phyloP scores from a whole-genome alignment of 2,888 invertebrate genomes.

The Electrophaes corylata region DNA sequence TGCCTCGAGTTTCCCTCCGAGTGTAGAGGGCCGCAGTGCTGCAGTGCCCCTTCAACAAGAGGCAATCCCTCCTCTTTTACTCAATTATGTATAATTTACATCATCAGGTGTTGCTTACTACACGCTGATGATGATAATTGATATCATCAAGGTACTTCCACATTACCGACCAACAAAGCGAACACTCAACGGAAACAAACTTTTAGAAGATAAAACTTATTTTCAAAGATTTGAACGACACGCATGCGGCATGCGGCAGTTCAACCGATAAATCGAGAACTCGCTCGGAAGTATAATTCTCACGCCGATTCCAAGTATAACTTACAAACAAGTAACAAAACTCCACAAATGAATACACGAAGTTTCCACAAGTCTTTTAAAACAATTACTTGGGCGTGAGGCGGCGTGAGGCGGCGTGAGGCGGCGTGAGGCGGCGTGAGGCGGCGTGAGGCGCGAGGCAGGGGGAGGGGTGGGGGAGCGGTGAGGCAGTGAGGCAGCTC shows the following conservation, averaged over 20 bases:
- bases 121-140: no score
- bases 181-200: not conserved
- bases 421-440: not conserved
- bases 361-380: slow-evolving; percentile 19
- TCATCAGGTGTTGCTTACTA: no score
- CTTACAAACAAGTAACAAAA: slow-evolving; percentile 20
- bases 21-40: no score
- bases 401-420: not conserved
- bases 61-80: no score
- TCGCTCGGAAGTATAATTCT: slow-evolving; percentile 12
- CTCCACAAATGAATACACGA: slow-evolving; percentile 22
- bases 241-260: slow-evolving; percentile 2
- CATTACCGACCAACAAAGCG: no score
- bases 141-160: no score
- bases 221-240: slow-evolving; percentile 13
- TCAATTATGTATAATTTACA: no score
- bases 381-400: slow-evolving; percentile 22
- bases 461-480: not conserved
- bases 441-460: not conserved
- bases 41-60: no score
- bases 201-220: slow-evolving; percentile 6
- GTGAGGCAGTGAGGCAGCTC: not conserved
- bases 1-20: no score
- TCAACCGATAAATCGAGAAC: slow-evolving; percentile 16
- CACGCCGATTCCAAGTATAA: slow-evolving; percentile 19